Percentiles rank a stretch among this genome's conserved stretches.
Evolutionary conservation across 2,888 invertebrate species (phyloP).

Genomic region (Doris montereyensis): DNA sequence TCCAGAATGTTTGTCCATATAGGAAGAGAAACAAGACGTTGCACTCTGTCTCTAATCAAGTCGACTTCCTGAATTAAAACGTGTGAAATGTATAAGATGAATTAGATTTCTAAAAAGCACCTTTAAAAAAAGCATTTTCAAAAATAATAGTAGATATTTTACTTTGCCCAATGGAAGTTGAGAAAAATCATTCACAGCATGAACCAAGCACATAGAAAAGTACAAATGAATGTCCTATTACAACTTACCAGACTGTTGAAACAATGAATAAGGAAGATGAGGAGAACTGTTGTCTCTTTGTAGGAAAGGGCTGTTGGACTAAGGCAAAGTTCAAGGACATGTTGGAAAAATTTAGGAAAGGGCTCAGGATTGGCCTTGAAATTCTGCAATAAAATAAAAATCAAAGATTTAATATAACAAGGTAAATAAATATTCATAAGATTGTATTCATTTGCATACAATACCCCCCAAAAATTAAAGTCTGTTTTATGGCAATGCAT

Average conservation of each 20-base stretch:
- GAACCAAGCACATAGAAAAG: too few relatives aligned
- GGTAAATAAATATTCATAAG: too few relatives aligned
- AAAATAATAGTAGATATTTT: too few relatives aligned
- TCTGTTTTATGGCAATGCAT: too few relatives aligned
- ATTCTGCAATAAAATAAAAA: too few relatives aligned
- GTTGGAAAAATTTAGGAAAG: conserved; percentile 72
- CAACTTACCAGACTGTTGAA: conserved; percentile 89
- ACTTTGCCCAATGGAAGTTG: not conserved
- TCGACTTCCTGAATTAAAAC: conserved; percentile 81
- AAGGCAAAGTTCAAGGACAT: conserved; percentile 77
- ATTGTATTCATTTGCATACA: too few relatives aligned
- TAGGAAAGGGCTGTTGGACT: conserved; percentile 73
- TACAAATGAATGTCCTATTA: not conserved
- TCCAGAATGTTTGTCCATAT: conserved; percentile 88
- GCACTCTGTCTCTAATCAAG: conserved; percentile 92
- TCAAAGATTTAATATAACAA: too few relatives aligned
- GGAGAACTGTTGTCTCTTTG: conserved; percentile 86
- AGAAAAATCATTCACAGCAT: too few relatives aligned
- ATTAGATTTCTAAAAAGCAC: too few relatives aligned
- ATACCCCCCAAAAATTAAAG: too few relatives aligned
- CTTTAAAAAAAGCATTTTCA: too few relatives aligned
- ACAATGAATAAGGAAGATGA: conserved; percentile 95
- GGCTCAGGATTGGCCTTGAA: conserved; percentile 83
- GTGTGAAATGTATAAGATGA: too few relatives aligned
- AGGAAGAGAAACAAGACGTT: conserved; percentile 89